These are phyloP conservation scores for Cryptotermes secundus DNA, from an alignment of 1,140 invertebrate genomes.

Conservation along the genomic window DNA sequence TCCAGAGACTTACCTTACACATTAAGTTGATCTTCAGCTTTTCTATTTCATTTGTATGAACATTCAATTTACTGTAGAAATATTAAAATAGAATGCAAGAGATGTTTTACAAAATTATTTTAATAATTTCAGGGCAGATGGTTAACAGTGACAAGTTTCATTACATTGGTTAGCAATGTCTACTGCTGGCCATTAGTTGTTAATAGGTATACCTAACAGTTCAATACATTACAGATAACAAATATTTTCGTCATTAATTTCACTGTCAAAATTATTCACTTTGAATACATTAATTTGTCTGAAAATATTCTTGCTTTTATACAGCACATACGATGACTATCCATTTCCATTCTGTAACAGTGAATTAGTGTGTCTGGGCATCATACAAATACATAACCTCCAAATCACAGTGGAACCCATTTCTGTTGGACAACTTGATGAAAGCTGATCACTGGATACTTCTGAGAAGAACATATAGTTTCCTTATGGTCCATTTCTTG, in stretches of 20 bases:
- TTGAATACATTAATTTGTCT: background rate
- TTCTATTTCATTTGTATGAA: background rate
- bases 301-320: background rate
- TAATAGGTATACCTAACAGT: background rate
- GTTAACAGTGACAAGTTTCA: background rate
- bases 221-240: background rate
- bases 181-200: background rate
- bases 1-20: too few species aligned
- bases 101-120: background rate
- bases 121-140: background rate
- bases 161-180: too few species aligned
- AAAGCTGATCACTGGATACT: too few species aligned
- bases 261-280: background rate
- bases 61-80: background rate
- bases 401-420: background rate
- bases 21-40: too few species aligned
- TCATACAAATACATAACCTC: too few species aligned
- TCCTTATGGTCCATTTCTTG: too few species aligned
- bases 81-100: background rate
- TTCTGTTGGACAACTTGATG: background rate
- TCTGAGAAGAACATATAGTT: too few species aligned
- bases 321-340: background rate
- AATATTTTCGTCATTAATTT: background rate
- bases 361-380: background rate
- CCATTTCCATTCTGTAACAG: background rate